These are phyloP conservation scores for Drosophila flavopinicola DNA, from an alignment of 2,888 invertebrate genomes.

Conservation along the genomic window DNA sequence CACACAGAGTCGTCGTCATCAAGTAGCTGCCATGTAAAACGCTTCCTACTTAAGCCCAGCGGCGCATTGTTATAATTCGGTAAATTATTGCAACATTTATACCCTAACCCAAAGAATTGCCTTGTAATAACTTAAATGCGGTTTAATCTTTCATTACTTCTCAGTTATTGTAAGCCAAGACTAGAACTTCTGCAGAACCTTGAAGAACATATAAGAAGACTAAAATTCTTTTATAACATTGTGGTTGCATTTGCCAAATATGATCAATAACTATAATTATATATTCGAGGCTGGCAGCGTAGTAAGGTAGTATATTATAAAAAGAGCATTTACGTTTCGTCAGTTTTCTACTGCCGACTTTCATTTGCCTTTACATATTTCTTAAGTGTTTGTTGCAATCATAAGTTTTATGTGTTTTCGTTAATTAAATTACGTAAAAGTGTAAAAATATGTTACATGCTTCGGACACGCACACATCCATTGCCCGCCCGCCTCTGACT, in stretches of 20 bases:
- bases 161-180: no score
- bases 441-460: slow-evolving; percentile 59
- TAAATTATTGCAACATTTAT: slow-evolving; percentile 54
- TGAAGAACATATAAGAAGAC: background rate
- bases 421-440: slow-evolving; percentile 75
- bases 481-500: slow-evolving; percentile 3
- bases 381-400: slow-evolving; percentile 57
- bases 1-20: slow-evolving; percentile 45
- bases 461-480: slow-evolving; percentile 60
- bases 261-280: background rate
- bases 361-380: slow-evolving; percentile 31
- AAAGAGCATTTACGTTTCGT: slow-evolving; percentile 38
- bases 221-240: background rate
- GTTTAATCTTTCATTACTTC: no score
- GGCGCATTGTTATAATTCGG: slow-evolving; percentile 64
- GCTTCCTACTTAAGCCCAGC: slow-evolving; percentile 69
- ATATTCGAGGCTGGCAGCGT: no score
- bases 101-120: slow-evolving; percentile 40
- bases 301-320: background rate
- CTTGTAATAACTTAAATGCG: no score
- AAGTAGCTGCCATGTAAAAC: slow-evolving; percentile 70
- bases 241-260: background rate
- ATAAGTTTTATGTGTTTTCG: slow-evolving; percentile 56
- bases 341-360: slow-evolving; percentile 22
- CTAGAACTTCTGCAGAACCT: background rate